A percentile compares a stretch with the other conserved stretches of the same genome.
phyloP scores from a whole-genome alignment of 2,888 invertebrate species.

The Megalurothrips usitatus region DNA sequence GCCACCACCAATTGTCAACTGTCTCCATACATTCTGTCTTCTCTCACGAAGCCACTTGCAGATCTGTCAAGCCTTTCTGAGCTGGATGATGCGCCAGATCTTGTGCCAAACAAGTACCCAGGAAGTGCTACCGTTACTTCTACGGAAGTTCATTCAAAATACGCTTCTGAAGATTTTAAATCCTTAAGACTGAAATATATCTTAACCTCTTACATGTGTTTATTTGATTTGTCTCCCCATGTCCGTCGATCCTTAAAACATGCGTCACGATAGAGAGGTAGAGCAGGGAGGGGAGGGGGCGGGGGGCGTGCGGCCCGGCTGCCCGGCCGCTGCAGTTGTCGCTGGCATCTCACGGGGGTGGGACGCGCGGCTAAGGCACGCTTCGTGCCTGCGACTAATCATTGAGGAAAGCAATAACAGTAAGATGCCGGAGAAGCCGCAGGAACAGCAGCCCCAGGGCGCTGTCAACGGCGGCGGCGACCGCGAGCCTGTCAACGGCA shows the following conservation, averaged over 20 bases:
- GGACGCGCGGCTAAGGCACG: too few species aligned
- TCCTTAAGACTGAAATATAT: conserved; percentile 25
- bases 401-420: too few species aligned
- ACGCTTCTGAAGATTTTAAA: conserved; percentile 13
- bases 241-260: too few species aligned
- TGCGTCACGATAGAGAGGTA: too few species aligned
- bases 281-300: too few species aligned
- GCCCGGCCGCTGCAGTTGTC: too few species aligned
- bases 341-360: too few species aligned
- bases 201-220: neutral
- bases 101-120: conserved; percentile 19
- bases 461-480: neutral
- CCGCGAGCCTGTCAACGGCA: too few species aligned
- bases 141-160: neutral
- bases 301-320: too few species aligned
- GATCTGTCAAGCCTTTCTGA: neutral
- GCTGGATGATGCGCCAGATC: neutral
- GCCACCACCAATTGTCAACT: neutral
- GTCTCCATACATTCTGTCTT: neutral
- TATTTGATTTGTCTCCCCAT: neutral
- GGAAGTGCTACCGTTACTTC: neutral
- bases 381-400: too few species aligned
- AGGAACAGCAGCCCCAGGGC: neutral
- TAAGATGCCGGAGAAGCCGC: neutral
- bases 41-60: neutral